phyloP scores from a whole-genome alignment of 2,113 vertebrate species.

The Hippoglossus stenolepis region DNA sequence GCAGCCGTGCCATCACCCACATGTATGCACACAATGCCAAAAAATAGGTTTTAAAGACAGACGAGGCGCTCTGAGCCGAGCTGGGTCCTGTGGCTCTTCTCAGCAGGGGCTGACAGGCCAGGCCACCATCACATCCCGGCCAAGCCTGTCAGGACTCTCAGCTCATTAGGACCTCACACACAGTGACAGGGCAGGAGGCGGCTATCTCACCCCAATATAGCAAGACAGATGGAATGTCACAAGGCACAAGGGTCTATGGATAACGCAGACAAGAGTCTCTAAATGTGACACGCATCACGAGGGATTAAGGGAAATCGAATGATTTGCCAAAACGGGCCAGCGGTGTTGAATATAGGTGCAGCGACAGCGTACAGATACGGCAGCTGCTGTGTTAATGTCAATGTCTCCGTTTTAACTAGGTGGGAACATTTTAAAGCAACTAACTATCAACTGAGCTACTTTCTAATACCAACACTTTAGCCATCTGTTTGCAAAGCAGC shows the following conservation, averaged over 20 bases:
- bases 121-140: conserved; percentile 46
- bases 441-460: conserved; percentile 3
- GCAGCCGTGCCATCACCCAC: conserved; percentile 4
- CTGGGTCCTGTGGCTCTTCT: conserved; percentile 29
- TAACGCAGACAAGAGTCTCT: conserved; percentile 53
- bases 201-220: conserved; percentile 70
- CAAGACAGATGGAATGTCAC: conserved; percentile 75
- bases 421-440: conserved; percentile 6
- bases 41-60: conserved; percentile 11
- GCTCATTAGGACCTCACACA: conserved; percentile 71
- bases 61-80: conserved; percentile 16
- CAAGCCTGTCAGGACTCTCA: conserved; percentile 66
- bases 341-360: conserved; percentile 6
- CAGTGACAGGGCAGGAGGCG: conserved; percentile 67
- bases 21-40: conserved; percentile 22
- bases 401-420: background rate
- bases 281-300: conserved; percentile 44
- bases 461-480: conserved; percentile 12
- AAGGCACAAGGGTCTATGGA: conserved; percentile 44
- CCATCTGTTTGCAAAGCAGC: conserved; percentile 5
- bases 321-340: conserved; percentile 27
- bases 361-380: background rate
- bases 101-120: conserved; percentile 48
- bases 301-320: conserved; percentile 33
- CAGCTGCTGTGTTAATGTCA: background rate